A percentile compares a stretch with the other conserved stretches of the same genome.
These are phyloP conservation scores for Apamea sordens DNA, from an alignment of 2,888 invertebrate genomes.

Conservation along the genomic window DNA sequence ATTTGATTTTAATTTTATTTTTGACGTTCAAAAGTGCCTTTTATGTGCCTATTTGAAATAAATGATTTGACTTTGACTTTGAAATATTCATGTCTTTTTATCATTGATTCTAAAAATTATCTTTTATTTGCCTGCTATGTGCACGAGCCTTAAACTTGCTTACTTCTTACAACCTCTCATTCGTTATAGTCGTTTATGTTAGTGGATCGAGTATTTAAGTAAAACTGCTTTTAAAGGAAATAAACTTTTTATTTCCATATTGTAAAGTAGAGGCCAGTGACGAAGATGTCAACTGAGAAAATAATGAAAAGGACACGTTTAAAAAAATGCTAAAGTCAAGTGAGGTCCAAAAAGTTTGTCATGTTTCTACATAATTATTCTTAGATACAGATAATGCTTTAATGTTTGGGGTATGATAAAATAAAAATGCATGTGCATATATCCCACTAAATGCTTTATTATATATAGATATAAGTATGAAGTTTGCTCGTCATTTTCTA, in stretches of 20 bases:
- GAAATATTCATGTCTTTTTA: background rate
- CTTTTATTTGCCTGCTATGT: background rate
- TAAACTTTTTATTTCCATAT: background rate
- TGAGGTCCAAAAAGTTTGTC: background rate
- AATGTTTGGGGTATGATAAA: background rate
- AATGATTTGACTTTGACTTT: too few species aligned
- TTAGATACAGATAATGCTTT: background rate
- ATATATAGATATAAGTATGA: slow-evolving; percentile 68
- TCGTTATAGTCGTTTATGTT: background rate
- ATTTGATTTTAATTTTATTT: too few species aligned
- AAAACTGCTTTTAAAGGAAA: background rate
- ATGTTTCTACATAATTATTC: background rate
- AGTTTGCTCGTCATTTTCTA: slow-evolving; percentile 72
- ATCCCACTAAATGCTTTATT: slow-evolving; percentile 74
- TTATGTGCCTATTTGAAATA: too few species aligned
- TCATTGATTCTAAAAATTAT: background rate
- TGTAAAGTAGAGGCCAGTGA: background rate
- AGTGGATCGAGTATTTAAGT: background rate
- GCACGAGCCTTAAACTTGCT: background rate
- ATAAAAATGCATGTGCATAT: slow-evolving; percentile 47
- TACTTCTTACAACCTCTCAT: background rate
- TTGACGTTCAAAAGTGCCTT: too few species aligned
- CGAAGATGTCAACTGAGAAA: background rate
- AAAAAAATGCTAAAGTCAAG: background rate
- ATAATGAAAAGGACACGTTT: background rate